Evolutionary conservation across 2,888 invertebrate genomes (phyloP), one percentile per base, ranked within the genome.

Genomic region (Tiliacea citrago): DNA sequence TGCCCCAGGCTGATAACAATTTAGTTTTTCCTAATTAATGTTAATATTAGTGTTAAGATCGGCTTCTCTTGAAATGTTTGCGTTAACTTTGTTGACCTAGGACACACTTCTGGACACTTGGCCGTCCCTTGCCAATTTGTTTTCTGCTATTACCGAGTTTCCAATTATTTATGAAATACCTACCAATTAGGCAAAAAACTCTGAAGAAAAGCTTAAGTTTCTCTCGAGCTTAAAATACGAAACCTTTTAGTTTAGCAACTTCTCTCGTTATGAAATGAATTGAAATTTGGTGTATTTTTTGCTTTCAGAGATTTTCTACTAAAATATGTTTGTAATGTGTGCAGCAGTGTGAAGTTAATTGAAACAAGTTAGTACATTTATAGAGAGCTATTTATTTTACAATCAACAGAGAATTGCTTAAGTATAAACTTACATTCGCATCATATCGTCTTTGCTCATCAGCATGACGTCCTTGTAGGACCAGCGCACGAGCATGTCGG

Each of bases 391-490:
- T 84, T 82, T 86, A 83, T 85, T 88, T 51, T 53, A 75, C n/a
- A 73, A 51, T 75, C 35, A 77, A 75, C 53, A 58, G 55, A 68
- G 24, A 69, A 42, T 67, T 29, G 42, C 61, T 77, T 47, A 58
- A 21, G 47, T 69, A 18, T 45, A 63, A 61, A 42, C 81, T 93
- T 90, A 95, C 92, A 94, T 88, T 68, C 94, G 88, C 82, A 91
- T 89, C 94, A 94, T 94, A 81, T 91, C 91, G 89, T 95, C 95
- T 69, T 85, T 83, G 90, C 92, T 93, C 93, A 91, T 93, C 86
- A 95, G 86, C 95, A 95, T 95, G 70, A 95, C 94, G 78, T 95
- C 94, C 75, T 88, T 94, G 92, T 96, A 95, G 51, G 94, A 92
- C 91, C 93, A 90, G 47, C 90, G 84, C 78, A 94, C 90, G 61